Conservation (phyloP, 2,113 vertebrate species). For the Odocoileus virginianus region DNA sequence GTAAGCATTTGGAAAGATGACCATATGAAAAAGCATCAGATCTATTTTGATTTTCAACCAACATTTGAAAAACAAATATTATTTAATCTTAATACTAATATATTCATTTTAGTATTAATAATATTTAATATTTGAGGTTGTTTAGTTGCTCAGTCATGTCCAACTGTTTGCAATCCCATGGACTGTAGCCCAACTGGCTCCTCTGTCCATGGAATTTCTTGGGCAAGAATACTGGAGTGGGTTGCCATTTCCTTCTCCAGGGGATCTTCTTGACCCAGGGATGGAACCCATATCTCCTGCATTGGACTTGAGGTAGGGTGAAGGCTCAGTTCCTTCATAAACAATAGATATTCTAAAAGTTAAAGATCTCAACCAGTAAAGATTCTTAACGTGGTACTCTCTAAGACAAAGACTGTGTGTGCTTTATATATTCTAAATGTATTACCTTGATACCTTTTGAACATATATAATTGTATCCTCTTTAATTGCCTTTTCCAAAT, state of each 20-base stretch:
- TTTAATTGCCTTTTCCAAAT: slow-evolving; percentile 7
- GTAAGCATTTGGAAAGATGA: background rate
- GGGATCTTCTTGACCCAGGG: background rate
- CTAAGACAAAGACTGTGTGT: background rate
- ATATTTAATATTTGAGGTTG: background rate
- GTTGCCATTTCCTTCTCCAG: background rate
- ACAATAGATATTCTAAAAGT: background rate
- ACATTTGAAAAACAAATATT: background rate
- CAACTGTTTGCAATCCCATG: background rate
- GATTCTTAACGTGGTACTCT: background rate
- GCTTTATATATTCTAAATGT: background rate
- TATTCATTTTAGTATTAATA: background rate
- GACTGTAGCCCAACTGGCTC: background rate
- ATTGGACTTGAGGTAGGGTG: background rate
- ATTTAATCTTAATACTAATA: background rate
- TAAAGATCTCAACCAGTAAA: background rate
- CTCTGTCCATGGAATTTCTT: background rate
- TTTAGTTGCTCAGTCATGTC: background rate
- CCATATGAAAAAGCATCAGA: background rate
- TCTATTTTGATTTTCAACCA: background rate
- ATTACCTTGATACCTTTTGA: background rate
- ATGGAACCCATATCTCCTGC: background rate
- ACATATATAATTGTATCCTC: background rate
- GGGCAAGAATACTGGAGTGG: background rate
- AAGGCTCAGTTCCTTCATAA: background rate